Percentiles rank a stretch among this genome's conserved stretches.
phyloP scores from a whole-genome alignment of 2,888 invertebrate genomes.

The Andrena bicolor region DNA sequence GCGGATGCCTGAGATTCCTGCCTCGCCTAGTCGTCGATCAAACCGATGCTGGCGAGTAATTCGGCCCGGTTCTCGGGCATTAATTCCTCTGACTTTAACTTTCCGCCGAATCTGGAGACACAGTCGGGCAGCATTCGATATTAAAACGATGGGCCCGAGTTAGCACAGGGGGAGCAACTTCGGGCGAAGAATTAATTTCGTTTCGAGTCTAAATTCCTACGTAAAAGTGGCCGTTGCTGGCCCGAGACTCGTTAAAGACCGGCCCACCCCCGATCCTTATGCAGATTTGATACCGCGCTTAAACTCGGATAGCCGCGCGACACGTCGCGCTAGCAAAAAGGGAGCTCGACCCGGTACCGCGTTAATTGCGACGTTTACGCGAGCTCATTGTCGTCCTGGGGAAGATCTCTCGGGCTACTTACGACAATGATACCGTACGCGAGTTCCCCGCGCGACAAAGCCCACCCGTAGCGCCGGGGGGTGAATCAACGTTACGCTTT shows the following conservation, averaged over 20 bases:
- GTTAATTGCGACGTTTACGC: constrained; percentile 59
- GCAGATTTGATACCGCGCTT: constrained; percentile 42
- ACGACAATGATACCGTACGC: constrained; percentile 47
- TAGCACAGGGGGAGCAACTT: no score
- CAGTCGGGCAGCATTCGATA: background rate
- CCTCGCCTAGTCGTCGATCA: constrained; percentile 77
- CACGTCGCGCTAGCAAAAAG: constrained; percentile 8
- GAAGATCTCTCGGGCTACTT: constrained; percentile 27
- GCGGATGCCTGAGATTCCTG: constrained; percentile 82
- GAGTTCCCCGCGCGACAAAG: constrained; percentile 68
- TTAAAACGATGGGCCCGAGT: no score
- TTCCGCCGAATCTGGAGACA: background rate
- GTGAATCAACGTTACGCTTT: constrained; percentile 50
- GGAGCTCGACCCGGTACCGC: constrained; percentile 22
- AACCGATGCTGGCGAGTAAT: constrained; percentile 75
- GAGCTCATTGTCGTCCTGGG: constrained; percentile 43
- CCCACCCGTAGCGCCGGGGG: constrained; percentile 62
- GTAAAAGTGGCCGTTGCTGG: background rate
- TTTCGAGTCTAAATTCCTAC: constrained; percentile 10
- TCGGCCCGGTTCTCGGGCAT: constrained; percentile 75
- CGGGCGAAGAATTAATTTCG: no score
- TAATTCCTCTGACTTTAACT: constrained; percentile 69
- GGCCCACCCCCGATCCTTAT: constrained; percentile 28
- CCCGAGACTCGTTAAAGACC: constrained; percentile 25
- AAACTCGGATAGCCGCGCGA: constrained; percentile 9